Evolutionary conservation across 2,888 invertebrate species (phyloP).

Genomic region (Urechis unicinctus): DNA sequence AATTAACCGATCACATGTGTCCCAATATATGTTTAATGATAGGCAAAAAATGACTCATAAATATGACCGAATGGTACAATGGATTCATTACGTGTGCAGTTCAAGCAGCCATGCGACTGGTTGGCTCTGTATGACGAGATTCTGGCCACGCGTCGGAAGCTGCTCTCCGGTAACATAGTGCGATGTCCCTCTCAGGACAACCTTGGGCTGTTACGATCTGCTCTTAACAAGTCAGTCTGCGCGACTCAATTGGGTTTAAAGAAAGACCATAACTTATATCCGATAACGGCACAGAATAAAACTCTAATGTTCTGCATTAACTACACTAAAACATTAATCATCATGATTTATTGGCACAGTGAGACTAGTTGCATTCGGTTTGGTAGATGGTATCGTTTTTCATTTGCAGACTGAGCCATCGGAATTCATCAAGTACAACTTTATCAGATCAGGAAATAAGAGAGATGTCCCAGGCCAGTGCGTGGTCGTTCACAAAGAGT

Average conservation of each 20-base stretch:
- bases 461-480: conserved; percentile 54
- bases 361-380: too few relatives aligned
- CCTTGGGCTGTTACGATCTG: conserved; percentile 81
- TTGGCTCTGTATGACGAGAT: conserved; percentile 81
- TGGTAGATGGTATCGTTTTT: too few relatives aligned
- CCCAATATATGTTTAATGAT: too few relatives aligned
- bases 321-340: too few relatives aligned
- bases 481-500: conserved; percentile 84
- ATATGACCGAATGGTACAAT: too few relatives aligned
- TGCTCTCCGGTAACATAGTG: conserved; percentile 76
- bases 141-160: conserved; percentile 59
- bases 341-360: too few relatives aligned
- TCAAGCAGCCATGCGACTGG: conserved; percentile 76
- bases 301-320: too few relatives aligned
- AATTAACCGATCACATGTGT: too few relatives aligned
- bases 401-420: conserved; percentile 28
- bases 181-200: conserved; percentile 73
- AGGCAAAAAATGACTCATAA: too few relatives aligned
- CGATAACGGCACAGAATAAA: too few relatives aligned
- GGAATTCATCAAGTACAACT: conserved; percentile 3
- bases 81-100: too few relatives aligned
- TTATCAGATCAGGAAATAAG: conserved; percentile 57
- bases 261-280: too few relatives aligned
- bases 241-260: background rate
- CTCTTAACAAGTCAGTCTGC: conserved; percentile 64